Percentiles rank a stretch among this genome's conserved stretches.
Evolutionary conservation across 2,888 invertebrate species (phyloP).

Genomic region (Tortrix viridana): DNA sequence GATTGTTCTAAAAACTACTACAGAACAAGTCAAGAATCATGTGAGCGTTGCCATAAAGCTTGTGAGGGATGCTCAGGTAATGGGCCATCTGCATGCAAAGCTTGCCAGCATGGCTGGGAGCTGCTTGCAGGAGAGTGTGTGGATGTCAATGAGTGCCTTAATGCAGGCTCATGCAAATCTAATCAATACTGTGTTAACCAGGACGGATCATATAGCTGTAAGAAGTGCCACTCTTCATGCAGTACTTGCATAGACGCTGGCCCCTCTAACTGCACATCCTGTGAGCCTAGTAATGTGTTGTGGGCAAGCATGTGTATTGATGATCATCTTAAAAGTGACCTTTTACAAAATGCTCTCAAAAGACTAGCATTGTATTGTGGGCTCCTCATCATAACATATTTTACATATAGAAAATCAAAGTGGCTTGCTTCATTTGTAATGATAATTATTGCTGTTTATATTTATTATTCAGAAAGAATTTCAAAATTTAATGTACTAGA

Average conservation of each 20-base stretch:
- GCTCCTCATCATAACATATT: constrained; percentile 55
- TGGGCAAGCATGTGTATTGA: constrained; percentile 68
- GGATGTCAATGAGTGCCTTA: constrained; percentile 93
- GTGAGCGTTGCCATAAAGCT: constrained; percentile 90
- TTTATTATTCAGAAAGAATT: constrained; percentile 61
- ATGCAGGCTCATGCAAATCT: constrained; percentile 75
- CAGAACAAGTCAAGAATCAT: constrained; percentile 87
- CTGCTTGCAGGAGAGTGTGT: constrained; percentile 88
- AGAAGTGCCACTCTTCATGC: constrained; percentile 93
- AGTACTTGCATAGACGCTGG: constrained; percentile 93
- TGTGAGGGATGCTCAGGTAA: constrained; percentile 91
- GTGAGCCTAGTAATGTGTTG: constrained; percentile 76
- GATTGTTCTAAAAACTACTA: constrained; percentile 89
- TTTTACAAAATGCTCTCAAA: constrained; percentile 53
- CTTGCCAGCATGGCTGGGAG: constrained; percentile 88
- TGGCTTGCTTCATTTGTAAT: constrained; percentile 55
- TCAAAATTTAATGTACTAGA: constrained; percentile 50
- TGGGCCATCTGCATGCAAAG: constrained; percentile 85
- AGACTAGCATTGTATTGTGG: constrained; percentile 59
- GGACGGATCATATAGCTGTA: constrained; percentile 91
- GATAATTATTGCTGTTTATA: constrained; percentile 55
- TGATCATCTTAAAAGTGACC: constrained; percentile 52
- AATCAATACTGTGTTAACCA: constrained; percentile 94
- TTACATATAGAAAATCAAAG: constrained; percentile 54
- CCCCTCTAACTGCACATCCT: constrained; percentile 92